Evolutionary conservation across 1,140 invertebrate genomes (phyloP).

Genomic region (Atta colombica): DNA sequence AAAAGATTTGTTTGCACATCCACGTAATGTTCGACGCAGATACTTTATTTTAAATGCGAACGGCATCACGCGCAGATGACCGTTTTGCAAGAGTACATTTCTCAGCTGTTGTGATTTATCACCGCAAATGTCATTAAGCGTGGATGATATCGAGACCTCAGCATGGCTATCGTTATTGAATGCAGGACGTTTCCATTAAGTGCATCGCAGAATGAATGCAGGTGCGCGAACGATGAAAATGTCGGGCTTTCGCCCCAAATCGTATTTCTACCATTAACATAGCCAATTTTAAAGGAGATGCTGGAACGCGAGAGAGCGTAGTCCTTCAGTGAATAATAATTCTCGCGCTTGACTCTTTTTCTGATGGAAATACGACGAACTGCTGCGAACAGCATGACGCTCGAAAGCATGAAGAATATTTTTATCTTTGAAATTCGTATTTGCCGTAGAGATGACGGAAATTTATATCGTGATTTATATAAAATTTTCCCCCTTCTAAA

Average conservation of each 20-base stretch:
- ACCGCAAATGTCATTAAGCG: conserved; percentile 66
- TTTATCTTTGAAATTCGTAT: background rate
- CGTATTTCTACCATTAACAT: conserved; percentile 54
- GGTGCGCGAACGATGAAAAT: conserved; percentile 23
- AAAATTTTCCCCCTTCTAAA: background rate
- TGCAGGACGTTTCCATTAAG: conserved; percentile 61
- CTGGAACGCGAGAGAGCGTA: background rate
- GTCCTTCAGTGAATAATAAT: background rate
- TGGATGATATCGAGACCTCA: conserved; percentile 55
- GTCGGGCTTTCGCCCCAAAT: conserved; percentile 19
- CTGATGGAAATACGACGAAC: background rate
- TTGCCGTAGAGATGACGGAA: background rate
- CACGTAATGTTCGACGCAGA: background rate
- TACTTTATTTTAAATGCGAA: background rate
- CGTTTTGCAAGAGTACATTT: conserved; percentile 47
- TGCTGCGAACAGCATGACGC: background rate
- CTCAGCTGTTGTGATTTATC: conserved; percentile 65
- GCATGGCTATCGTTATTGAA: conserved; percentile 8
- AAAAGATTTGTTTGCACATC: background rate
- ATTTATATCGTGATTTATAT: background rate
- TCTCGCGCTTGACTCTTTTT: conserved; percentile 5
- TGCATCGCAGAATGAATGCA: conserved; percentile 23
- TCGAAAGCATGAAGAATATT: background rate
- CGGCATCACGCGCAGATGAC: conserved; percentile 35
- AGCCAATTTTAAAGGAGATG: conserved; percentile 12